These are phyloP conservation scores for Crambe crambe DNA, from an alignment of 37 sponge, comb jelly and placozoan genomes.

Conservation along the genomic window DNA sequence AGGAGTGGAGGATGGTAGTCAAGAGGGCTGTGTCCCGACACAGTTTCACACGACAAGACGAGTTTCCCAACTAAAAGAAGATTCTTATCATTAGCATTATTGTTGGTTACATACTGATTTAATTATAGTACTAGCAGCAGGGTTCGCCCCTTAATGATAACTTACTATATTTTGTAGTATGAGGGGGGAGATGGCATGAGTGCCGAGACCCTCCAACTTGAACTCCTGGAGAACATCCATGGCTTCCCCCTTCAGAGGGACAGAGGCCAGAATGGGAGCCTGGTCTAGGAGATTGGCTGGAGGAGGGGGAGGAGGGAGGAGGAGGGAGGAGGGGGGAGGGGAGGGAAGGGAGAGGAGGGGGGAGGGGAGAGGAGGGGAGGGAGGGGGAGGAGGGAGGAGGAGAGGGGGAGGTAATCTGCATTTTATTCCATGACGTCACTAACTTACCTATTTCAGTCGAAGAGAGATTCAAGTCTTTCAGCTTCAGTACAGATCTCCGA, in stretches of 20 bases:
- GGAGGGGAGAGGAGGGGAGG: background rate
- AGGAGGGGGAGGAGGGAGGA: background rate
- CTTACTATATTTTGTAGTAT: background rate
- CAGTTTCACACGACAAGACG: background rate
- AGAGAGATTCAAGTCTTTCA: background rate
- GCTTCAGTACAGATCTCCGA: too few species aligned
- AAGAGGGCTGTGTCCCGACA: background rate
- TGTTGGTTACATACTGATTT: too few species aligned
- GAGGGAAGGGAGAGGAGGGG: background rate
- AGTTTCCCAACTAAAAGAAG: too few species aligned
- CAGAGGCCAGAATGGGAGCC: background rate
- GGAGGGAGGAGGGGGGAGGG: background rate
- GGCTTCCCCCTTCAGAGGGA: background rate
- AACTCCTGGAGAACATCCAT: background rate
- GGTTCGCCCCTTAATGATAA: background rate
- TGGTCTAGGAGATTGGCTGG: slow-evolving; percentile 7
- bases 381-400: background rate
- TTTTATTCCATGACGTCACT: too few species aligned
- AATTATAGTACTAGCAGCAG: too few species aligned
- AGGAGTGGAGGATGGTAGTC: background rate
- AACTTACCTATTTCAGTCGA: background rate
- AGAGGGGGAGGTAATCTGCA: background rate
- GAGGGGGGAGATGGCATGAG: background rate
- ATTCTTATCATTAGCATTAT: too few species aligned
- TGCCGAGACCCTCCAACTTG: background rate